Percentiles rank a stretch among this genome's conserved stretches.
These are phyloP conservation scores for Rhinolophus ferrumequinum DNA, from an alignment of 2,113 vertebrate genomes.

Conservation along the genomic window DNA sequence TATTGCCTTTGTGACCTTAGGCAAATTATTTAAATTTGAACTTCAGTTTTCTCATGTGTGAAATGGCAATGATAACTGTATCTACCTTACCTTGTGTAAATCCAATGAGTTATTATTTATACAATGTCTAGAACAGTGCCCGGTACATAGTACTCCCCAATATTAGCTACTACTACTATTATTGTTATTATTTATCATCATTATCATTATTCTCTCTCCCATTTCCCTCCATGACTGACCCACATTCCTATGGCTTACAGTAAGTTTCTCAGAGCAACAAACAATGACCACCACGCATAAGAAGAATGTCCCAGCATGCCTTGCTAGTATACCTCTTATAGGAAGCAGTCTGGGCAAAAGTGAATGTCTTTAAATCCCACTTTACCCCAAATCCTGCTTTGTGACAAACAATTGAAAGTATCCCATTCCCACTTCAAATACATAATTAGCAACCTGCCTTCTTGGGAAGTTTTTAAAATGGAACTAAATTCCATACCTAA, in stretches of 20 bases:
- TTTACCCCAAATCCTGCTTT: not conserved
- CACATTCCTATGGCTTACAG: not conserved
- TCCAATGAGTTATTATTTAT: conserved; percentile 35
- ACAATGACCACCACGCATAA: not conserved
- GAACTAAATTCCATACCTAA: not conserved
- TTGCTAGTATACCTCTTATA: not conserved
- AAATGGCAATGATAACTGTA: not conserved
- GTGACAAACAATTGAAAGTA: not conserved
- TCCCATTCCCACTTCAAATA: not conserved
- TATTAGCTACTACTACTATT: not conserved
- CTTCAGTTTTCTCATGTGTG: conserved; percentile 12
- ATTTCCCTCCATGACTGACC: not conserved
- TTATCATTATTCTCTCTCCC: not conserved
- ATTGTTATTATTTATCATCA: not conserved
- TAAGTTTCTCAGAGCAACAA: not conserved
- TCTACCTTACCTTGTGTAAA: not conserved
- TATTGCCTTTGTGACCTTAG: not conserved
- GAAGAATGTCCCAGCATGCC: not conserved
- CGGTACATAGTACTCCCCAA: not conserved
- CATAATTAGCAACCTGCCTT: not conserved
- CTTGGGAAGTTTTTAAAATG: conserved; percentile 5
- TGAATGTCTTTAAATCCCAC: not conserved
- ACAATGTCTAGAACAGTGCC: not conserved
- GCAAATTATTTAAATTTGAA: not conserved
- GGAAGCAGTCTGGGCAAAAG: not conserved